A percentile compares a stretch with the other conserved stretches of the same genome.
phyloP scores from a whole-genome alignment of 2,888 invertebrate species.

The Sinhomidia bicolor region DNA sequence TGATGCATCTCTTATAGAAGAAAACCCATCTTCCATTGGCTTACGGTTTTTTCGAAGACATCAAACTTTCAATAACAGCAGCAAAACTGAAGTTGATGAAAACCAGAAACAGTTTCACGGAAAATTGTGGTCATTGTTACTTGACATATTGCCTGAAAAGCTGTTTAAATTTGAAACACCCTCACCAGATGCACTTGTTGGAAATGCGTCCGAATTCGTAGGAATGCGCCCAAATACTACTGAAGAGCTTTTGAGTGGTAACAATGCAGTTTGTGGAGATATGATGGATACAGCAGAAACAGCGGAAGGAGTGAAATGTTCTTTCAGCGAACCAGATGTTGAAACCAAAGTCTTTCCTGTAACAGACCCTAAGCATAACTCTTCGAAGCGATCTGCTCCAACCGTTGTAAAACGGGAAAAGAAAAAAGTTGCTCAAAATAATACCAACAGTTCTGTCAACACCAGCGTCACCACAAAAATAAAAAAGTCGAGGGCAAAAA shows the following conservation, averaged over 20 bases:
- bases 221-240: conserved; percentile 19
- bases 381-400: background rate
- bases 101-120: conserved; percentile 34
- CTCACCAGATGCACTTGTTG: conserved; percentile 85
- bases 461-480: background rate
- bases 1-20: conserved; percentile 50
- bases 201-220: conserved; percentile 54
- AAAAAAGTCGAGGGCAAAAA: conserved; percentile 15
- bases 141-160: conserved; percentile 39
- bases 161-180: conserved; percentile 85
- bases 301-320: background rate
- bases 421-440: background rate
- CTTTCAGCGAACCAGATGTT: background rate
- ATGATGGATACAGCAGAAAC: background rate
- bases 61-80: background rate
- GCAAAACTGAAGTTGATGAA: conserved; percentile 21
- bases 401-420: conserved; percentile 7
- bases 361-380: background rate
- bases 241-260: conserved; percentile 5
- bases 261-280: background rate
- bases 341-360: conserved; percentile 64
- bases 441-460: background rate
- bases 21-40: conserved; percentile 73
- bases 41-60: conserved; percentile 51
- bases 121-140: conserved; percentile 59